A percentile compares a stretch with the other conserved stretches of the same genome.
phyloP scores from a whole-genome alignment of 30 jellyfish, hydroid and myxozoan species.

The Hydra vulgaris region DNA sequence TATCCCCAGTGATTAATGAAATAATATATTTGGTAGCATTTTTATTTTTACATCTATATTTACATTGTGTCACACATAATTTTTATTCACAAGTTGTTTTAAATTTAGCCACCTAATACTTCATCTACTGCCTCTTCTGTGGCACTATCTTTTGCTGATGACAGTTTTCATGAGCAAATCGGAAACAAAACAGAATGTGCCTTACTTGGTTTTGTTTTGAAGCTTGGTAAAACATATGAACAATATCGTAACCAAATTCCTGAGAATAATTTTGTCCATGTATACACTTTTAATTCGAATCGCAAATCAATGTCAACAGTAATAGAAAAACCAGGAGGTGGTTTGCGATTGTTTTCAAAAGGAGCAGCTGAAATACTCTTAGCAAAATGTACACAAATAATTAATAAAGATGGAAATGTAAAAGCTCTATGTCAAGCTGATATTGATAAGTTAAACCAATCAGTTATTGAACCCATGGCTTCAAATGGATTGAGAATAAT shows the following conservation, averaged over 20 bases:
- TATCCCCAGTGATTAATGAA: too few species aligned
- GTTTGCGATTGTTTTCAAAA: constrained; percentile 68
- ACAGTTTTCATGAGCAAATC: constrained; percentile 70
- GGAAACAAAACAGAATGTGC: constrained; percentile 99
- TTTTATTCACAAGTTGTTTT: too few species aligned
- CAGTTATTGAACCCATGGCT: constrained; percentile 93
- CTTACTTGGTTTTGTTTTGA: constrained; percentile 65
- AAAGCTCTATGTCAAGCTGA: constrained; percentile 31
- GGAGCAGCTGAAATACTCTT: constrained; percentile 97
- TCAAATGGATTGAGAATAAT: constrained; percentile 87
- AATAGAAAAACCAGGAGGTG: constrained; percentile 48
- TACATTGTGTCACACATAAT: too few species aligned
- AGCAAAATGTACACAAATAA: constrained; percentile 50
- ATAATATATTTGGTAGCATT: too few species aligned
- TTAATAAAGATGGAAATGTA: constrained; percentile 28
- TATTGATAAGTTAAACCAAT: constrained; percentile 34
- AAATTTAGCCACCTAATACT: too few species aligned
- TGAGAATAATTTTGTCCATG: constrained; percentile 55
- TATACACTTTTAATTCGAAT: constrained; percentile 79
- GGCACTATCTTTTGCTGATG: constrained; percentile 50
- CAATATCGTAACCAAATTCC: constrained; percentile 59
- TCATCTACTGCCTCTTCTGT: too few species aligned
- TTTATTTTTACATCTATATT: too few species aligned
- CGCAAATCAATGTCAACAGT: constrained; percentile 90
- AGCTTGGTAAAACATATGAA: constrained; percentile 75